Conservation (phyloP, 2,888 invertebrate species). For the Rutpela maculata region DNA sequence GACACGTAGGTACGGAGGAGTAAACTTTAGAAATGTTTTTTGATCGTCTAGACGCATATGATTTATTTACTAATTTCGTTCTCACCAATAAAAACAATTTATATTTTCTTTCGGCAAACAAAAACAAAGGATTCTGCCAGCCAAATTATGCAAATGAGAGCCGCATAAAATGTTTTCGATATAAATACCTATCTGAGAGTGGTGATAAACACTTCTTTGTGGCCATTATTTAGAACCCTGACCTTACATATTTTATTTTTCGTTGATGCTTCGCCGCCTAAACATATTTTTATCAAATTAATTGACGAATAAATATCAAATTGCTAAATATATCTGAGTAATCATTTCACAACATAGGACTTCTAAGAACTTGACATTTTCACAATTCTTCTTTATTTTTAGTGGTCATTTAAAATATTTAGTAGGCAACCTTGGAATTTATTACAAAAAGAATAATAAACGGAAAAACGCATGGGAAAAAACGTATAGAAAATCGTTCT, state of each 20-base stretch:
- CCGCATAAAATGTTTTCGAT: conserved; percentile 28
- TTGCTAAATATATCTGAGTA: not conserved
- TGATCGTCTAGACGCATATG: conserved; percentile 34
- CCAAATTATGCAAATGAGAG: conserved; percentile 45
- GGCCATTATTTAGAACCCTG: conserved; percentile 22
- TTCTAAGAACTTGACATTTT: not conserved
- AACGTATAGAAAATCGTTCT: too few relatives aligned
- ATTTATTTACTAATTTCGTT: conserved; percentile 45
- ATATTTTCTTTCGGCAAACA: conserved; percentile 43
- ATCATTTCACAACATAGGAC: conserved; percentile 6
- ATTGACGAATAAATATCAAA: conserved; percentile 29
- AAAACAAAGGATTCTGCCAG: conserved; percentile 43
- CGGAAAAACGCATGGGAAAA: too few relatives aligned
- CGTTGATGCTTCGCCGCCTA: conserved; percentile 23
- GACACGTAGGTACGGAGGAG: conserved; percentile 8
- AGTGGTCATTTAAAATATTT: too few relatives aligned
- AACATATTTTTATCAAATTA: conserved; percentile 31
- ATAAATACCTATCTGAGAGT: conserved; percentile 30
- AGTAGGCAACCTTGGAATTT: too few relatives aligned
- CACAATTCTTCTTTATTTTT: too few relatives aligned
- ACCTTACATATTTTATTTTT: conserved; percentile 24
- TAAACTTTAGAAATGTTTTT: conserved; percentile 14
- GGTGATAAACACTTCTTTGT: conserved; percentile 28
- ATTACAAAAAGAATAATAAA: too few relatives aligned
- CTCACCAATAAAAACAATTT: conserved; percentile 38